Percentiles rank a stretch among this genome's conserved stretches.
phyloP scores from a whole-genome alignment of 2,113 vertebrate genomes.

The Cinclus cinclus region DNA sequence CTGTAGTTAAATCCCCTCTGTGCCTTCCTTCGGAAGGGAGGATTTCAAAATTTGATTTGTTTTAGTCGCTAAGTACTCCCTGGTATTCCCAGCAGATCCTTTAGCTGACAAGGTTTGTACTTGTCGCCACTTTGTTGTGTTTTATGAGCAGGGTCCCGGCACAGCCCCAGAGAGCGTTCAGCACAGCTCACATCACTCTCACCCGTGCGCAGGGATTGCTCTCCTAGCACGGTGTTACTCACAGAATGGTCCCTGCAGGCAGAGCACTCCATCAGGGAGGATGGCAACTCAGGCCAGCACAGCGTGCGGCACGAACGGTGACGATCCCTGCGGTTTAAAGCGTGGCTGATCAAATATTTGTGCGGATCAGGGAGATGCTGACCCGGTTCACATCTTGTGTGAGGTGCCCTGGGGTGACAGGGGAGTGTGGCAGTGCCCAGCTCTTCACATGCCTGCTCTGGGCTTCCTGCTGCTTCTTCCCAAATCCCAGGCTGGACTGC shows the following conservation, averaged over 20 bases:
- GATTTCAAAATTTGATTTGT: conserved; percentile 58
- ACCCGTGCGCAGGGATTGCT: neutral
- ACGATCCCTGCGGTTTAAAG: neutral
- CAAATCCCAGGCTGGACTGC: neutral
- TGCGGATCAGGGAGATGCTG: neutral
- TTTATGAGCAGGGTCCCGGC: conserved; percentile 32
- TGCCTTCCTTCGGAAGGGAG: neutral
- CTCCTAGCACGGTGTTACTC: neutral
- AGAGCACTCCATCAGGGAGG: neutral
- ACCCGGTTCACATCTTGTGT: rapidly evolving
- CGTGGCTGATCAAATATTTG: neutral
- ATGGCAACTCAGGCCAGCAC: neutral
- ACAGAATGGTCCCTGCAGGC: conserved; percentile 16
- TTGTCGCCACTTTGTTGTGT: conserved; percentile 23
- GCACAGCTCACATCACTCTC: neutral
- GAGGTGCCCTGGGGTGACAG: rapidly evolving
- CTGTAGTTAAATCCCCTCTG: neutral
- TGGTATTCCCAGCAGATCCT: conserved; percentile 51
- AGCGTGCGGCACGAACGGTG: neutral
- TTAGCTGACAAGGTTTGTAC: conserved; percentile 28
- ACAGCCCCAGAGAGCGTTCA: neutral
- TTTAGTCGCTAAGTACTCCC: conserved; percentile 19
- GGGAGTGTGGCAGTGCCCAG: rapidly evolving
- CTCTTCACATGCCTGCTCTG: neutral
- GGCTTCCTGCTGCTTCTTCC: neutral